Evolutionary conservation across 2,113 vertebrate species (phyloP).

Genomic region (Callaeas wilsoni): DNA sequence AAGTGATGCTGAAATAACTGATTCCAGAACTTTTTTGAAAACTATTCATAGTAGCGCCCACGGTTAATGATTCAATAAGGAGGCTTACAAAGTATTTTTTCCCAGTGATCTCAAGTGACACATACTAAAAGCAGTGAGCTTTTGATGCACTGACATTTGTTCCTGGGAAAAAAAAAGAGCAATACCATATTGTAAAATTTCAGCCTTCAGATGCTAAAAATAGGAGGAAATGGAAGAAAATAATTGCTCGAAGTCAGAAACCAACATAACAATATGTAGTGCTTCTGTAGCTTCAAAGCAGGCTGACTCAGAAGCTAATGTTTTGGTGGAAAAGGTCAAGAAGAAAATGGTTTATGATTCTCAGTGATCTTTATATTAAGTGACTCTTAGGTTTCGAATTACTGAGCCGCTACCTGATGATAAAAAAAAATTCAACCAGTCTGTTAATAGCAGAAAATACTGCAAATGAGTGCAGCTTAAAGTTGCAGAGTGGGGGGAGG

Average conservation of each 20-base stretch:
- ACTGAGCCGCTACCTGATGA: background rate
- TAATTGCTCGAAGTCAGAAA: conserved; percentile 6
- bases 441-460: background rate
- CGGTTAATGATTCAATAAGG: conserved; percentile 22
- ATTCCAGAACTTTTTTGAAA: background rate
- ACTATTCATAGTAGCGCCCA: background rate
- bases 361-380: conserved; percentile 28
- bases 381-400: background rate
- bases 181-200: conserved; percentile 20
- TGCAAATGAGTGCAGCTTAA: background rate
- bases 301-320: conserved; percentile 44
- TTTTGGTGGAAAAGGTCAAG: conserved; percentile 51
- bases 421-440: background rate
- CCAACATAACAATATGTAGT: conserved; percentile 13
- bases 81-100: background rate
- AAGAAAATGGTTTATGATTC: conserved; percentile 28
- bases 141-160: conserved; percentile 34
- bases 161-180: background rate
- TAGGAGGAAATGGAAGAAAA: conserved; percentile 22
- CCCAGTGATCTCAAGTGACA: background rate
- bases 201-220: conserved; percentile 34
- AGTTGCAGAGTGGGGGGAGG: background rate
- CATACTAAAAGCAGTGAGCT: background rate
- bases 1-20: background rate
- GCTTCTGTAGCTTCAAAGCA: conserved; percentile 27